Evolutionary conservation across 2,888 invertebrate genomes (phyloP).

Genomic region (Autographa pulchrina): DNA sequence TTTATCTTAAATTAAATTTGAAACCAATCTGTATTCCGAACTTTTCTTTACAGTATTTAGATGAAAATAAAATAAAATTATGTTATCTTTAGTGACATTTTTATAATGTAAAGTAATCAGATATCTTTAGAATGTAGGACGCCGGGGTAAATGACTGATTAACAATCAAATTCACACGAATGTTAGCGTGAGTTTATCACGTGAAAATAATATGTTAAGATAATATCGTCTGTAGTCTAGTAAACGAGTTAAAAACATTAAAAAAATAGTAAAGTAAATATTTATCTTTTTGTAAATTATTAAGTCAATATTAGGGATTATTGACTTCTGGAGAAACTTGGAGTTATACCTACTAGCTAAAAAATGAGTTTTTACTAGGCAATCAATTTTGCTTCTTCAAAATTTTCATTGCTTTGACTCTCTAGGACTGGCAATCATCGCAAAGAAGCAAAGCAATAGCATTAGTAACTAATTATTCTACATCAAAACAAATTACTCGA

Average conservation of each 20-base stretch:
- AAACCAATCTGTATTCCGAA: background rate
- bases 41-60: constrained; percentile 1
- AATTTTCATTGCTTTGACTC: too few species aligned
- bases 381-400: too few species aligned
- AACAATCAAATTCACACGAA: background rate
- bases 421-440: too few species aligned
- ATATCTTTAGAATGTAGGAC: background rate
- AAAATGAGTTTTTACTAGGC: too few species aligned
- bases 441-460: too few species aligned
- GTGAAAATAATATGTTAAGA: background rate
- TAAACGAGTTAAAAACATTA: background rate
- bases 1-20: background rate
- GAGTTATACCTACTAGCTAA: too few species aligned
- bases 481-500: too few species aligned
- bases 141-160: constrained; percentile 1
- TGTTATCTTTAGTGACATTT: background rate
- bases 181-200: background rate
- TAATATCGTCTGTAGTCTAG: background rate
- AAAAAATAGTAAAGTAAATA: background rate
- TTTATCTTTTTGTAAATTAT: too few species aligned
- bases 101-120: background rate
- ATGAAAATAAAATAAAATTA: background rate
- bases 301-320: too few species aligned
- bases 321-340: too few species aligned
- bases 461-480: too few species aligned